These are phyloP conservation scores for Tethea ocularis DNA, from an alignment of 2,888 invertebrate genomes.

Conservation along the genomic window DNA sequence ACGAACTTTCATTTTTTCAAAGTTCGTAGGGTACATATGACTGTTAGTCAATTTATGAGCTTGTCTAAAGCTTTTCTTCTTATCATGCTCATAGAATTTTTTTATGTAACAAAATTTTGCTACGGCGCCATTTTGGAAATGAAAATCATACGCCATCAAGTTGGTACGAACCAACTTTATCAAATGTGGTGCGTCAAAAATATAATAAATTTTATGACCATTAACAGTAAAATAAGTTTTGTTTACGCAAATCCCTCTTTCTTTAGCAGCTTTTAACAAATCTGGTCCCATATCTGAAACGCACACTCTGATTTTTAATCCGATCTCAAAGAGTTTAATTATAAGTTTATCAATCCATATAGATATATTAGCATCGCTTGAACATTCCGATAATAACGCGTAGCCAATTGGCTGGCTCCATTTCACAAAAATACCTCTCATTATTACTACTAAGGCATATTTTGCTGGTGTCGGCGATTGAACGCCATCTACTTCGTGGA, in stretches of 20 bases:
- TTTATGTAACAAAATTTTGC: slow-evolving; percentile 39
- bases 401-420: slow-evolving; percentile 33
- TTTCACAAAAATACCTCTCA: slow-evolving; percentile 31
- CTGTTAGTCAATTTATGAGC: slow-evolving; percentile 38
- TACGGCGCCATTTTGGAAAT: slow-evolving; percentile 24
- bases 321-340: slow-evolving; percentile 27
- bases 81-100: slow-evolving; percentile 33
- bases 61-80: slow-evolving; percentile 22
- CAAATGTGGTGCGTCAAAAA: slow-evolving; percentile 41
- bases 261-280: slow-evolving; percentile 24
- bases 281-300: slow-evolving; percentile 30
- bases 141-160: slow-evolving; percentile 35
- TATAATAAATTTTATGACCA: slow-evolving; percentile 36
- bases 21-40: slow-evolving; percentile 37
- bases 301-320: slow-evolving; percentile 30
- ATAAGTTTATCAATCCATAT: slow-evolving; percentile 37
- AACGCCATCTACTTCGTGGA: slow-evolving; percentile 34
- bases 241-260: slow-evolving; percentile 25
- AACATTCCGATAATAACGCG: slow-evolving; percentile 27
- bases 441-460: slow-evolving; percentile 31
- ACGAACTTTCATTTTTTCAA: slow-evolving; percentile 33
- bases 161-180: slow-evolving; percentile 35
- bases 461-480: slow-evolving; percentile 25
- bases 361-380: slow-evolving; percentile 17
- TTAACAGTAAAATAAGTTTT: slow-evolving; percentile 35